A percentile compares a stretch with the other conserved stretches of the same genome.
Evolutionary conservation across 2,797 vertebrate genomes (phyloP).

Genomic region (Xenentodon cancila): DNA sequence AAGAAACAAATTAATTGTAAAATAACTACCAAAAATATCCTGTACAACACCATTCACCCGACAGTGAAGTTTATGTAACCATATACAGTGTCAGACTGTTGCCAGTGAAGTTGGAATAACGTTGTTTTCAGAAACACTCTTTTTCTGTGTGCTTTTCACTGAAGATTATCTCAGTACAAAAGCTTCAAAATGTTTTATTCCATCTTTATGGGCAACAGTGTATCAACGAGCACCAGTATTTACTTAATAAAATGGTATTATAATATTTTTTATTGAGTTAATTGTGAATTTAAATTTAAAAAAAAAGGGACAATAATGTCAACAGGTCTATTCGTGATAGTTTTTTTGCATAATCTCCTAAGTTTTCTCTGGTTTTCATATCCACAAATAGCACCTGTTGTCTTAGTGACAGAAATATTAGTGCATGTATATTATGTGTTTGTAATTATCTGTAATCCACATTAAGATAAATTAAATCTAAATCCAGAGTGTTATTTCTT

Average conservation of each 20-base stretch:
- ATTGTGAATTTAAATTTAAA: not conserved
- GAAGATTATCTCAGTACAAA: too few species aligned
- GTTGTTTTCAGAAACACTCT: too few species aligned
- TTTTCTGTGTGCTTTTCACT: too few species aligned
- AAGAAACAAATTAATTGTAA: constrained; percentile 35
- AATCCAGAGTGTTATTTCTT: constrained; percentile 13
- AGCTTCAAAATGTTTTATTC: too few species aligned
- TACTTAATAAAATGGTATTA: constrained; percentile 20
- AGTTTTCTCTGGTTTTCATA: constrained; percentile 3
- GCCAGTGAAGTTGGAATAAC: too few species aligned
- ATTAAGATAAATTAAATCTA: constrained; percentile 48
- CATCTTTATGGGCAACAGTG: too few species aligned
- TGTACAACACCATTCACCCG: constrained; percentile 55
- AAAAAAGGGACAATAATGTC: not conserved
- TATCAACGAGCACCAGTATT: constrained; percentile 58
- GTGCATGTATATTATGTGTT: constrained; percentile 19
- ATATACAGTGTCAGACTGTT: constrained; percentile 44
- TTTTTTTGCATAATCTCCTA: not conserved
- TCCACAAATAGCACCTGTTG: not conserved
- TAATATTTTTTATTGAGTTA: constrained; percentile 25
- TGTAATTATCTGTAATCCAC: constrained; percentile 58
- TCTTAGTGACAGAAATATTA: constrained; percentile 24
- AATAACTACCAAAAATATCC: constrained; percentile 36
- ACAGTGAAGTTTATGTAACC: constrained; percentile 61
- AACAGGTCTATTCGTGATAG: constrained; percentile 8